A percentile compares a stretch with the other conserved stretches of the same genome.
phyloP scores from a whole-genome alignment of 2,113 vertebrate species.

The Syrrhaptes paradoxus region DNA sequence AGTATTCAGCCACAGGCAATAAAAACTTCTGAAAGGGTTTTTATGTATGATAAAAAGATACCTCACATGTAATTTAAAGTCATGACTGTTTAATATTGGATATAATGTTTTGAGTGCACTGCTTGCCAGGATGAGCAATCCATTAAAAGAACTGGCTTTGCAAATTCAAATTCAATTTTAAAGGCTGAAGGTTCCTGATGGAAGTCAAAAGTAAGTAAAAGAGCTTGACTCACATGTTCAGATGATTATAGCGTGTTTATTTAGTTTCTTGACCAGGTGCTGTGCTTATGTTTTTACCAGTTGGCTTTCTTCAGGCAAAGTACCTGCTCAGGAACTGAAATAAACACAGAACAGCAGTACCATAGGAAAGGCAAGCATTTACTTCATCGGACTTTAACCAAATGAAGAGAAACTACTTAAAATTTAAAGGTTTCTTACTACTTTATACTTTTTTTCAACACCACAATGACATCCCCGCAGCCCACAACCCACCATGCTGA shows the following conservation, averaged over 20 bases:
- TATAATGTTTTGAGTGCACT: neutral
- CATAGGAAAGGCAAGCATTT: neutral
- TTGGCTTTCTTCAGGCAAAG: constrained; percentile 6
- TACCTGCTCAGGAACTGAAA: neutral
- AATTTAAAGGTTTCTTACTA: neutral
- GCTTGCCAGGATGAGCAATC: neutral
- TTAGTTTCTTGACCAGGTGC: constrained; percentile 15
- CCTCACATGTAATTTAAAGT: neutral
- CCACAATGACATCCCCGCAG: neutral
- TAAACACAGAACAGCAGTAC: neutral
- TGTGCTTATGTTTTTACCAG: neutral
- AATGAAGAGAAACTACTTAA: neutral
- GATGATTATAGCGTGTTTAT: neutral
- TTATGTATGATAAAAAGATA: constrained; percentile 35
- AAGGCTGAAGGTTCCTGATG: constrained; percentile 2
- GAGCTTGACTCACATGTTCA: neutral
- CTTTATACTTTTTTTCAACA: neutral
- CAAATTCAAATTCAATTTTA: constrained; percentile 33
- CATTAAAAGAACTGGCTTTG: neutral
- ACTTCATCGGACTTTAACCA: neutral
- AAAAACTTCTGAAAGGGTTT: constrained; percentile 21
- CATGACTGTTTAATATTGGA: neutral
- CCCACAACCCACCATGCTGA: accelerated
- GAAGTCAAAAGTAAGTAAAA: constrained; percentile 43
- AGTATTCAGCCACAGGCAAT: neutral